These are phyloP conservation scores for Melanchra persicariae DNA, from an alignment of 2,888 invertebrate species.

Conservation along the genomic window DNA sequence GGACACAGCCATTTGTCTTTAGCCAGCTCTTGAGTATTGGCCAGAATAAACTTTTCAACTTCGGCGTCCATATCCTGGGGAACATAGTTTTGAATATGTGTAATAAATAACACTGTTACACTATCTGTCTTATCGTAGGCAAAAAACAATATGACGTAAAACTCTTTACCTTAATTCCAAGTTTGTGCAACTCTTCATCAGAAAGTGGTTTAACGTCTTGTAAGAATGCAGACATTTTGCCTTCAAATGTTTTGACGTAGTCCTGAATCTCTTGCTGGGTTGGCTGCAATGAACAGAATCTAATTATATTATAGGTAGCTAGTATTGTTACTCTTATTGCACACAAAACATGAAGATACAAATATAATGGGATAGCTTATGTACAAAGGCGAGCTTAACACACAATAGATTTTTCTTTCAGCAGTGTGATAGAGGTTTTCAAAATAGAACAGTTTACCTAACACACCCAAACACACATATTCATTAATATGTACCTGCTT, in stretches of 20 bases:
- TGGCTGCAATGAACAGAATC: constrained; percentile 84
- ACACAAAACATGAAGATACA: background rate
- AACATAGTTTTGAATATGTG: constrained; percentile 2
- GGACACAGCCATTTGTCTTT: constrained; percentile 99
- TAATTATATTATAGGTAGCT: background rate
- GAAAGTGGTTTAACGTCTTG: constrained; percentile 94
- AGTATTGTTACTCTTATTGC: background rate
- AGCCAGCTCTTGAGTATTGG: constrained; percentile 98
- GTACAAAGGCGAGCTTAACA: too few species aligned
- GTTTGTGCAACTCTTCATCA: constrained; percentile 94
- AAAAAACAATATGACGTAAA: background rate
- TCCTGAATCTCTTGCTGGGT: constrained; percentile 94
- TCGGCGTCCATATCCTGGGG: constrained; percentile 92
- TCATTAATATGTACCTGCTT: too few species aligned
- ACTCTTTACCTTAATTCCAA: constrained; percentile 93
- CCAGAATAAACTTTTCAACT: constrained; percentile 98
- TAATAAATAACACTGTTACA: background rate
- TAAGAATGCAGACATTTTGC: constrained; percentile 97
- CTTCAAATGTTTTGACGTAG: constrained; percentile 95
- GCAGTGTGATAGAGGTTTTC: too few species aligned
- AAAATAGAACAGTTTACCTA: too few species aligned
- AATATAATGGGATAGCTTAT: too few species aligned
- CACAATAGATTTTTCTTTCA: too few species aligned
- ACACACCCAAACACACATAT: too few species aligned
- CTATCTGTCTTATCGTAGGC: background rate